Evolutionary conservation across 2,888 invertebrate species (phyloP).

Genomic region (Eumacrocentrus americanus): DNA sequence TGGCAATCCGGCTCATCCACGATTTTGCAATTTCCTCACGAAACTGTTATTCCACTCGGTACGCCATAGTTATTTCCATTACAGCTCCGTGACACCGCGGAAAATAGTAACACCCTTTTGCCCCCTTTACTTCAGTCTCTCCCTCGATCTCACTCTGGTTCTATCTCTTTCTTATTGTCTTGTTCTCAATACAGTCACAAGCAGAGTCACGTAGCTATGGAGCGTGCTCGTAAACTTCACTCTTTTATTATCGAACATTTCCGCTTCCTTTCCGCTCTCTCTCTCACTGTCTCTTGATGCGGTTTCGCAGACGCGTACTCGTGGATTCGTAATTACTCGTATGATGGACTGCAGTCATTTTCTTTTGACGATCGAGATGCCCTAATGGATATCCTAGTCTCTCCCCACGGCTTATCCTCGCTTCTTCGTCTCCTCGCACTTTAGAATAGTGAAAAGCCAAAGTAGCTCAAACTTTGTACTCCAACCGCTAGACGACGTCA

Average conservation of each 20-base stretch:
- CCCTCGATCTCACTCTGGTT: neutral
- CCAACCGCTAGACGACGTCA: too few relatives aligned
- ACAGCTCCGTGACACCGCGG: slow-evolving; percentile 19
- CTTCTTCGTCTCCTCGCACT: too few relatives aligned
- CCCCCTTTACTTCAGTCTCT: neutral
- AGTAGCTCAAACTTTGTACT: too few relatives aligned
- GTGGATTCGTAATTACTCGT: too few relatives aligned
- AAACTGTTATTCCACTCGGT: slow-evolving; percentile 27
- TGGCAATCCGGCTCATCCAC: slow-evolving; percentile 21
- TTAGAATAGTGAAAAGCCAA: too few relatives aligned
- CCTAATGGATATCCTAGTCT: too few relatives aligned
- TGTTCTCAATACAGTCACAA: slow-evolving; percentile 10
- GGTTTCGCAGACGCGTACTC: neutral
- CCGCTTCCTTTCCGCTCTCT: neutral
- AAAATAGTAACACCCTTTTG: slow-evolving; percentile 12
- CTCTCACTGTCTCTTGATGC: neutral
- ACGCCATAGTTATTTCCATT: slow-evolving; percentile 28
- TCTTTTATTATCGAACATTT: slow-evolving; percentile 17
- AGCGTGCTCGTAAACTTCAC: slow-evolving; percentile 15
- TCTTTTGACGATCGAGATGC: too few relatives aligned
- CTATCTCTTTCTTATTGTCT: neutral
- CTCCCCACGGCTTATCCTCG: too few relatives aligned
- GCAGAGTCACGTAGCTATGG: slow-evolving; percentile 5
- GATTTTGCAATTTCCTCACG: slow-evolving; percentile 30
- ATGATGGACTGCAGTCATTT: too few relatives aligned